A percentile compares a stretch with the other conserved stretches of the same genome.
Evolutionary conservation across 2,888 invertebrate species (phyloP).

Genomic region (Serripes groenlandicus): DNA sequence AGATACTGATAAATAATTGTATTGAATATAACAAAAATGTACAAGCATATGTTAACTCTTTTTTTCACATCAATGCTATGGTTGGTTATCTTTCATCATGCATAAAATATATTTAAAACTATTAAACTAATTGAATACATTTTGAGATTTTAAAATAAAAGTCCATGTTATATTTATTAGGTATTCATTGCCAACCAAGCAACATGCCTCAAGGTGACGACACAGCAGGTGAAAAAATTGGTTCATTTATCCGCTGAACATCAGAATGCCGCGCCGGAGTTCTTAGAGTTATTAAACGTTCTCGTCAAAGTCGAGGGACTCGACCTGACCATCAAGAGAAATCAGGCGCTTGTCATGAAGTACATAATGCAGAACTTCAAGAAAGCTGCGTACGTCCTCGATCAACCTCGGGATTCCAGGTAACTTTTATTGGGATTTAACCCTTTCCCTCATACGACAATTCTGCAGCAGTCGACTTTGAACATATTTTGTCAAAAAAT

Average conservation of each 20-base stretch:
- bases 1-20: too few species aligned
- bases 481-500: too few species aligned
- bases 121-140: too few species aligned
- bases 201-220: slow-evolving; percentile 84
- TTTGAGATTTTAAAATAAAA: too few species aligned
- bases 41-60: too few species aligned
- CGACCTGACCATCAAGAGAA: slow-evolving; percentile 85
- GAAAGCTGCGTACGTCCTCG: slow-evolving; percentile 83
- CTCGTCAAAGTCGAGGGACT: slow-evolving; percentile 85
- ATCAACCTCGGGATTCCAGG: slow-evolving; percentile 81
- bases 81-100: not conserved
- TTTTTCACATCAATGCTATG: too few species aligned
- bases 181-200: slow-evolving; percentile 85
- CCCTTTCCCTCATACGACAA: too few species aligned
- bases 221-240: slow-evolving; percentile 84
- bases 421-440: too few species aligned
- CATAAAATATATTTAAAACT: not conserved
- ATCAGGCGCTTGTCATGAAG: slow-evolving; percentile 86
- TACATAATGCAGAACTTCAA: slow-evolving; percentile 86
- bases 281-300: slow-evolving; percentile 82
- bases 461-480: too few species aligned
- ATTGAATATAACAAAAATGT: too few species aligned
- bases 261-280: slow-evolving; percentile 83
- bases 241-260: slow-evolving; percentile 82
- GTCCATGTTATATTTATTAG: slow-evolving; percentile 70